Base-by-base conservation (phyloP, 2,888 invertebrate genomes). In the Tillus elongatus region DNA sequence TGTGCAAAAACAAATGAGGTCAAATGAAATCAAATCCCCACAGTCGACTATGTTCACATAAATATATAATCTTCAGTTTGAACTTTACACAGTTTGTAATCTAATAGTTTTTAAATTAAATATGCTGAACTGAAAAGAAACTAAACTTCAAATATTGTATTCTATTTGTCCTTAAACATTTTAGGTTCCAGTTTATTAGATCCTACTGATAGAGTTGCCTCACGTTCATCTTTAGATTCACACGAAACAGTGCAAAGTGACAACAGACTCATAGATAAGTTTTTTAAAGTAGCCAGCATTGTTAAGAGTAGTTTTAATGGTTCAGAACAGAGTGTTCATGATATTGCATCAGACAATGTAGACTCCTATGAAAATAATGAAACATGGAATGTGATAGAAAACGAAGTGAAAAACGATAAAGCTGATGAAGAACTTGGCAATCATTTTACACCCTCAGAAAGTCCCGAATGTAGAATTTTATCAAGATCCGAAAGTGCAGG, bases 401-500 rank as follows among this genome's bases (percentile, higher is more conserved):
- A 43, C 15, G 40, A 42, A 9, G 39, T 34, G 28, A 41, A 44
- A 27, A 42, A 42, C 33, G 38, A 38, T 15, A 15, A 38, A 9
- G 42, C 32, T 3, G 42, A 42, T 19, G 51, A 53, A 36, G 47
- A 50, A 15, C 31, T 47, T 10, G 30, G 41, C 13, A 37, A 32
- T 15, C 35, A 37, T 12, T 46, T 56, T 24, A 49, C 72, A 35
- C 58, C 67, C n/a, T 74, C 77, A 2, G 76, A 77, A 39, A 79
- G 74, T 53, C 76, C 75, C 15, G 77, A 78, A 50, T 61, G 73
- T 11, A 66, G 75, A 2, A 69, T 77, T 31, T 58, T 79, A 15
- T 74, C 76, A 1, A 67, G 77, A 43, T 80, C 81, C 1, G 81
- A 83, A 53, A 85, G 82, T 56, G 86, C 82, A 0, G 82, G 81